Evolutionary conservation across 2,888 invertebrate genomes (phyloP), one percentile per base, ranked within the genome.

Genomic region (Halocaridina rubra): DNA sequence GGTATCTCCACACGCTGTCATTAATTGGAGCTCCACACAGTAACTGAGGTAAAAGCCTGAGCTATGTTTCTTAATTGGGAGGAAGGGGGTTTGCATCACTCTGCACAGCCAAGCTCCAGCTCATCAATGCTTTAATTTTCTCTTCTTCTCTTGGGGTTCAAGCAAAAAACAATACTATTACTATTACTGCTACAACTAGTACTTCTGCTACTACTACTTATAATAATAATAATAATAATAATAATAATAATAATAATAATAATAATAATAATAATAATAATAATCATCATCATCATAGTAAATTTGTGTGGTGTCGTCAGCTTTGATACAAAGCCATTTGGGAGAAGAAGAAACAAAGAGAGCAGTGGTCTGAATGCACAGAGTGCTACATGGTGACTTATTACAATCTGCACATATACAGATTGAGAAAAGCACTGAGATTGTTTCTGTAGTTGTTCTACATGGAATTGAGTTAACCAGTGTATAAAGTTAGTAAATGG

Each of bases 31-130:
- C 84, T 84, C 78, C 84, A 84, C 84, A 84, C 84, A 78, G 77
- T 79, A 84, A 84, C 84, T 84, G 84, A 84, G 84, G 84, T 84
- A 84, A 78, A 84, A 84, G 84, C 84, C 84, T 84, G 84, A 84
- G 84, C 84, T 84, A 84, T 78, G 84, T 84, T 84, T 78, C 78
- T 84, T 84, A 78, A 77, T 78, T 84, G 84, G 84, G 84, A 84
- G 84, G 84, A 84, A 84, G 84, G 84, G 84, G 84, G 84, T 84
- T 84, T 64, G 64, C 78, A 77, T 78, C 84, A 84, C 84, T 84
- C 78, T 84, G 84, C 72, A 53, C 72, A 84, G 72, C 72, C 78
- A 84, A 74, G 71, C 84, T 79, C 64, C 79, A 59, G 74, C 84
- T 84, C 84, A 61, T 27, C 67, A 27, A 4, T 53, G 53, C 53